These are phyloP conservation scores for Lytechinus variegatus DNA, from an alignment of 35 echinoderm and acorn worm species.

Conservation along the genomic window DNA sequence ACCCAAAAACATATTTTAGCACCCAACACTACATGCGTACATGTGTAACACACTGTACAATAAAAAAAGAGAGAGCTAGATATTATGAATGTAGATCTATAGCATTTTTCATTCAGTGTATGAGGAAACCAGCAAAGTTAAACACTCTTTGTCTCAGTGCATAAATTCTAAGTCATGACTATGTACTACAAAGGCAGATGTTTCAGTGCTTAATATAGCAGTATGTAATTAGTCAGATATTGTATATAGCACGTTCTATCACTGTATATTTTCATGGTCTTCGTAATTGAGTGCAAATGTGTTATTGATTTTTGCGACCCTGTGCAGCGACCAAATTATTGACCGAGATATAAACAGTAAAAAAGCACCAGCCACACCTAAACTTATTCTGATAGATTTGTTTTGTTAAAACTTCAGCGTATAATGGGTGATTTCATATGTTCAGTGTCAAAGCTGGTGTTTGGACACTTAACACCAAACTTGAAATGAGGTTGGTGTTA, in stretches of 20 bases:
- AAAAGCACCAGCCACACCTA: background rate
- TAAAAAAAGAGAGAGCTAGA: background rate
- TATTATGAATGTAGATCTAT: background rate
- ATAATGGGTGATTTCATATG: background rate
- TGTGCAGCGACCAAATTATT: conserved; percentile 1
- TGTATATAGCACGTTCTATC: background rate
- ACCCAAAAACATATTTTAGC: background rate
- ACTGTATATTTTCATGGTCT: background rate
- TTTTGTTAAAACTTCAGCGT: background rate
- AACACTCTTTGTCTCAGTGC: background rate
- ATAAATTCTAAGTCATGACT: background rate
- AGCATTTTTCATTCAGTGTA: background rate
- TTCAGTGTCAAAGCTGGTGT: too few species aligned
- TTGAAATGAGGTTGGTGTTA: too few species aligned
- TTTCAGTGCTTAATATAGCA: background rate
- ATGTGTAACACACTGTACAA: background rate
- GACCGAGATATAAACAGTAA: background rate
- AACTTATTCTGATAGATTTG: background rate
- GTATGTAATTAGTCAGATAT: background rate
- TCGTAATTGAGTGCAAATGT: background rate
- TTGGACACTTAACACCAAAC: too few species aligned
- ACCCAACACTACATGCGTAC: background rate
- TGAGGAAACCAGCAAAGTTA: background rate
- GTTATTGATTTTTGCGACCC: background rate
- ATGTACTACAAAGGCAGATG: background rate